These are phyloP conservation scores for Cheilosia grossa DNA, from an alignment of 2,888 invertebrate species.

Conservation along the genomic window DNA sequence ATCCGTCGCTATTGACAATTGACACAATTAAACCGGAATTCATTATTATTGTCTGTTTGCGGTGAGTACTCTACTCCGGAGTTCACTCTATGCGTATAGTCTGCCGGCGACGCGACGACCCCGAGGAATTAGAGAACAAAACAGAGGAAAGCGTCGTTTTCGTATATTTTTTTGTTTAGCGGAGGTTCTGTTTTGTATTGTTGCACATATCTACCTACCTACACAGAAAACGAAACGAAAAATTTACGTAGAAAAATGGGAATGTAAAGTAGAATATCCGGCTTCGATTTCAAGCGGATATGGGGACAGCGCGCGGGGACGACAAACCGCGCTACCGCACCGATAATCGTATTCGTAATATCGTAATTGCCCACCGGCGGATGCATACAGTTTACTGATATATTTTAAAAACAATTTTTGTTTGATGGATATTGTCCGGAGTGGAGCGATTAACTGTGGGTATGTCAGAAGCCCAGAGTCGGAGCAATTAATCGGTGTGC, in stretches of 20 bases:
- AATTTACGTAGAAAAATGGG: slow-evolving; percentile 76
- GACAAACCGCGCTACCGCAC: slow-evolving; percentile 42
- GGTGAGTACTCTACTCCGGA: slow-evolving; percentile 26
- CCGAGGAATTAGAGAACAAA: slow-evolving; percentile 40
- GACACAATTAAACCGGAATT: slow-evolving; percentile 75
- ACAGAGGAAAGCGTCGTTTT: slow-evolving; percentile 51
- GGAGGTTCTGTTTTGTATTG: slow-evolving; percentile 47
- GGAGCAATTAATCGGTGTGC: slow-evolving; percentile 28
- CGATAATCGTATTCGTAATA: slow-evolving; percentile 65
- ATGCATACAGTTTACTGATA: slow-evolving; percentile 66
- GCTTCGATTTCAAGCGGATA: slow-evolving; percentile 75
- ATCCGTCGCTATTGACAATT: slow-evolving; percentile 64
- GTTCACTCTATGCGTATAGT: slow-evolving; percentile 16
- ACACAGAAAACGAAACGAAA: slow-evolving; percentile 41
- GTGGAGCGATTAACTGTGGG: slow-evolving; percentile 49
- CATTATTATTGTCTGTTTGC: slow-evolving; percentile 50
- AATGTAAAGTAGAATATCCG: slow-evolving; percentile 81
- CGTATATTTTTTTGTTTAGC: slow-evolving; percentile 44
- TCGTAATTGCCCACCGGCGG: slow-evolving; percentile 66
- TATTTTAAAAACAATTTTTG: slow-evolving; percentile 60
- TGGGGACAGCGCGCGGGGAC: slow-evolving; percentile 35
- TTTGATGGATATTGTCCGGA: slow-evolving; percentile 51
- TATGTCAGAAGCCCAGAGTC: neutral
- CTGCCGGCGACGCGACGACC: slow-evolving; percentile 12
- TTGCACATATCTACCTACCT: slow-evolving; percentile 30